Percentiles rank a stretch among this genome's conserved stretches.
Conservation (phyloP, 2,888 invertebrate genomes). For the Atethmia centrago region DNA sequence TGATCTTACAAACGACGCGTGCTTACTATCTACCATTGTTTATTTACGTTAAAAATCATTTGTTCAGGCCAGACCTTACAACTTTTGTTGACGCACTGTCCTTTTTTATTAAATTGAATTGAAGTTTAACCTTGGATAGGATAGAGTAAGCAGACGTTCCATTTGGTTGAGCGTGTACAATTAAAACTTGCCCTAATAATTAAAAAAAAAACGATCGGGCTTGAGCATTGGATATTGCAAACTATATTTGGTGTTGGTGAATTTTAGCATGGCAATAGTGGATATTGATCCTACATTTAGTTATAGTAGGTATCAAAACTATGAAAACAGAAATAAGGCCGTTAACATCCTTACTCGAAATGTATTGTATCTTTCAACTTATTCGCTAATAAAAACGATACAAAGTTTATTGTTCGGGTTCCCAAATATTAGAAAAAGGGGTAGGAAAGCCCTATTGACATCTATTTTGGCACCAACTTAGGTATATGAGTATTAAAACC, state of each 20-base stretch:
- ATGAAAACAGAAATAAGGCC: background rate
- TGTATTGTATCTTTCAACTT: background rate
- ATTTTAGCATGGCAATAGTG: slow-evolving; percentile 8
- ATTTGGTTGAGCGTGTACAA: slow-evolving; percentile 6
- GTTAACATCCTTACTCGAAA: background rate
- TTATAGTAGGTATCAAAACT: background rate
- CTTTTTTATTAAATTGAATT: background rate
- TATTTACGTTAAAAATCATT: background rate
- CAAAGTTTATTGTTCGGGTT: background rate
- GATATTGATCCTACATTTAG: background rate
- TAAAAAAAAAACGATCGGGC: slow-evolving; percentile 3
- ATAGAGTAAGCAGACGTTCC: slow-evolving; percentile 30
- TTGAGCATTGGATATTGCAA: slow-evolving; percentile 17
- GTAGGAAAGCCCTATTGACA: slow-evolving; percentile 16
- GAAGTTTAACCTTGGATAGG: background rate
- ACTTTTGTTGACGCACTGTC: background rate
- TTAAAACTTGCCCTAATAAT: background rate
- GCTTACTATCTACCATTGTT: slow-evolving; percentile 31
- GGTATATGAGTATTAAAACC: background rate
- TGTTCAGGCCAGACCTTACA: background rate
- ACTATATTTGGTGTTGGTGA: slow-evolving; percentile 1
- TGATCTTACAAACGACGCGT: slow-evolving; percentile 21
- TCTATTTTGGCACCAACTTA: background rate
- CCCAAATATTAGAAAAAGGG: background rate
- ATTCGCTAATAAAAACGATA: background rate